A percentile compares a stretch with the other conserved stretches of the same genome.
phyloP scores from a whole-genome alignment of 1,140 invertebrate species.

The Caenorhabditis inopinata region DNA sequence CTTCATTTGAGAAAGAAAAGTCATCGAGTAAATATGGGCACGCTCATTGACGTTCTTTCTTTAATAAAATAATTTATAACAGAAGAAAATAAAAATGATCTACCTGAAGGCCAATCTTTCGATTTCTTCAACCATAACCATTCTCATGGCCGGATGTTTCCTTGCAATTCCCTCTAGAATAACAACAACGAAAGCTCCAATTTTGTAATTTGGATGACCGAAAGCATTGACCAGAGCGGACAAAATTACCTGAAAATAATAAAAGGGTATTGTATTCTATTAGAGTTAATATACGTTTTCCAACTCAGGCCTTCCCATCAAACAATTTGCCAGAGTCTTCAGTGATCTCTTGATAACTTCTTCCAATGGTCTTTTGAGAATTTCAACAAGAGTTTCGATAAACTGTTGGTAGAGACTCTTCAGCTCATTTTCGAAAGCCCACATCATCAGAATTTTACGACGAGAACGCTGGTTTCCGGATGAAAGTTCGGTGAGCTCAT shows the following conservation, averaged over 20 bases:
- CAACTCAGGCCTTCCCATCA: slow-evolving; percentile 82
- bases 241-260: slow-evolving; percentile 72
- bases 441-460: slow-evolving; percentile 70
- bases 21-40: slow-evolving; percentile 39
- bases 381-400: slow-evolving; percentile 72
- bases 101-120: slow-evolving; percentile 83
- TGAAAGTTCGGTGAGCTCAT: slow-evolving; percentile 58
- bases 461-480: slow-evolving; percentile 67
- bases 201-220: slow-evolving; percentile 83
- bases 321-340: slow-evolving; percentile 74
- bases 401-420: slow-evolving; percentile 78
- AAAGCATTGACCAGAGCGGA: slow-evolving; percentile 86
- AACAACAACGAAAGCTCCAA: slow-evolving; percentile 83
- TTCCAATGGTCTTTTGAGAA: slow-evolving; percentile 66
- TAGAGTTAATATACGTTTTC: slow-evolving; percentile 69
- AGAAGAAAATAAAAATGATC: background rate
- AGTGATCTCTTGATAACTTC: slow-evolving; percentile 54
- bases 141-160: slow-evolving; percentile 87
- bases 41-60: slow-evolving; percentile 37
- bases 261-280: background rate
- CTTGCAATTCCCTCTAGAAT: slow-evolving; percentile 79
- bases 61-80: background rate
- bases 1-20: slow-evolving; percentile 40
- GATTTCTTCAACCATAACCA: slow-evolving; percentile 80
- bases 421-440: slow-evolving; percentile 81